A percentile compares a stretch with the other conserved stretches of the same genome.
phyloP scores from a whole-genome alignment of 1,140 invertebrate genomes.

The Plectrocnemia conspersa region DNA sequence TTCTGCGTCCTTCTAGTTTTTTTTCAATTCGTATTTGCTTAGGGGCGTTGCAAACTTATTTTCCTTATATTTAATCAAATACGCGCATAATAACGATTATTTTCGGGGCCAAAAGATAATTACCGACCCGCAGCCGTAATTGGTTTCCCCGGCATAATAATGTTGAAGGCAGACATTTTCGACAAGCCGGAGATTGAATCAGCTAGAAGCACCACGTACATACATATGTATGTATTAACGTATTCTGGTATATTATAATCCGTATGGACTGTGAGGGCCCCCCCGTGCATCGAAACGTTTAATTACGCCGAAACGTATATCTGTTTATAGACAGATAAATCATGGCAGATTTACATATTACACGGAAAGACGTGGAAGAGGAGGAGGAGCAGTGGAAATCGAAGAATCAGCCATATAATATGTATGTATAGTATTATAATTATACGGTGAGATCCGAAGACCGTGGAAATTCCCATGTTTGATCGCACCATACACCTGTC shows the following conservation, averaged over 20 bases:
- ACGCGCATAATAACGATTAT: slow-evolving; percentile 16
- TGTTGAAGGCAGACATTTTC: slow-evolving; percentile 14
- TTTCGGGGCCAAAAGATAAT: slow-evolving; percentile 14
- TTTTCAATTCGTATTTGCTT: too few species aligned
- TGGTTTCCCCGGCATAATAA: slow-evolving; percentile 12
- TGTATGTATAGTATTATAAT: background rate
- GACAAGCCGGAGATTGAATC: slow-evolving; percentile 15
- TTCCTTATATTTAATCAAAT: slow-evolving; percentile 14
- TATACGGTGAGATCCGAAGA: background rate
- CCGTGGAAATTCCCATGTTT: background rate
- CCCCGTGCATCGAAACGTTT: slow-evolving; percentile 16
- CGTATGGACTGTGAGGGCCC: too few species aligned
- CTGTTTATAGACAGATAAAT: slow-evolving; percentile 23
- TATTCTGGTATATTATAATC: too few species aligned
- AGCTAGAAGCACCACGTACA: background rate
- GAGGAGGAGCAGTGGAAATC: too few species aligned
- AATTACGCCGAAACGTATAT: slow-evolving; percentile 31
- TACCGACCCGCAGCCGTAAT: slow-evolving; percentile 10
- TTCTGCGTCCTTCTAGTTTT: too few species aligned
- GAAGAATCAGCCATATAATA: background rate
- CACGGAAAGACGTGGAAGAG: too few species aligned
- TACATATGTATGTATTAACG: too few species aligned
- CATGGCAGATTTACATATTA: slow-evolving; percentile 26
- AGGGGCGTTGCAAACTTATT: slow-evolving; percentile 3
- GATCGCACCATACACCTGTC: too few species aligned